Evolutionary conservation across 1,140 invertebrate genomes (phyloP).

Genomic region (Wasmannia auropunctata): DNA sequence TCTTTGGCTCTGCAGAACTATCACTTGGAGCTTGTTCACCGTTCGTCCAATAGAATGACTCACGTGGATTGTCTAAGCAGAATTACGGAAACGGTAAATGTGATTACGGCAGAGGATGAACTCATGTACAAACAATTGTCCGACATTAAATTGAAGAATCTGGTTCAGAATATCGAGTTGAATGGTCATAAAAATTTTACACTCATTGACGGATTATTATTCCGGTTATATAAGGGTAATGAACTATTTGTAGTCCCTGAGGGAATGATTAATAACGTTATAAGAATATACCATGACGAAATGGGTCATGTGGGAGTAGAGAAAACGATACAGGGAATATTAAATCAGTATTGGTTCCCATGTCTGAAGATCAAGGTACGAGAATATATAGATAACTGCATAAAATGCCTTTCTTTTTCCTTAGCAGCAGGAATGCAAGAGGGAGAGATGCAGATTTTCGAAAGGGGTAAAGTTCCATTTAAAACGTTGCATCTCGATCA

Average conservation of each 20-base stretch:
- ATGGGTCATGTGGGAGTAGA: background rate
- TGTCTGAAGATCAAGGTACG: background rate
- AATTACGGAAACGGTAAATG: too few species aligned
- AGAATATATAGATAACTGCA: too few species aligned
- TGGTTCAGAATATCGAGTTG: background rate
- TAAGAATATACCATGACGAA: background rate
- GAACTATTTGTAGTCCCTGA: background rate
- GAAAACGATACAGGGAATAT: background rate
- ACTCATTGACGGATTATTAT: conserved; percentile 8
- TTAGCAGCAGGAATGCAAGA: background rate
- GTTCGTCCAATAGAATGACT: too few species aligned
- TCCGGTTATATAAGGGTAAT: background rate
- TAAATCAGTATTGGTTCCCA: background rate
- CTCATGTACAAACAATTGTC: too few species aligned
- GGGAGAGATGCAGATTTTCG: background rate
- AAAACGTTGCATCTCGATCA: background rate
- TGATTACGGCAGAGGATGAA: too few species aligned
- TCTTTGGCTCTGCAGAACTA: too few species aligned
- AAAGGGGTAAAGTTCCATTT: background rate
- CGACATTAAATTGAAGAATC: too few species aligned
- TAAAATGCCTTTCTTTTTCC: too few species aligned
- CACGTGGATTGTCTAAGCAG: too few species aligned
- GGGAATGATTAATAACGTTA: background rate
- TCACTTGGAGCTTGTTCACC: background rate
- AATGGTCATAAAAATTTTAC: background rate